These are phyloP conservation scores for Pycnomerus fuliginosus DNA, from an alignment of 2,888 invertebrate species.

Conservation along the genomic window DNA sequence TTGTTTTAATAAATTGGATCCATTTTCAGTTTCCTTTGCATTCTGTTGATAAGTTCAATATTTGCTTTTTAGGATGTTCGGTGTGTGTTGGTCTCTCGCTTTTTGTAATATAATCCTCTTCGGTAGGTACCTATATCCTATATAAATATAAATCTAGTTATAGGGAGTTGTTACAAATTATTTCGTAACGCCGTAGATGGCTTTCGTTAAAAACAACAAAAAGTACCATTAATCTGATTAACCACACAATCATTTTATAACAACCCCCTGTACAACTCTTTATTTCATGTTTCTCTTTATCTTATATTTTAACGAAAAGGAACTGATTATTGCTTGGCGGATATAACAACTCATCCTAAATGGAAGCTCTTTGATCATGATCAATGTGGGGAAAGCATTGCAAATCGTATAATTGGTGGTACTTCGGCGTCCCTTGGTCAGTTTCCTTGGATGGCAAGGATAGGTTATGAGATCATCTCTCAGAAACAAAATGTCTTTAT, in stretches of 20 bases:
- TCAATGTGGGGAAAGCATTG: constrained; percentile 58
- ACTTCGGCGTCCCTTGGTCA: constrained; percentile 60
- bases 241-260: not conserved
- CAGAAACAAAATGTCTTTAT: constrained; percentile 40
- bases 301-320: not conserved
- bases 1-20: too few species aligned
- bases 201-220: not conserved
- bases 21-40: too few species aligned
- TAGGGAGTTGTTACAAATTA: too few species aligned
- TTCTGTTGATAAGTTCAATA: too few species aligned
- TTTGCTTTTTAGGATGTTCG: too few species aligned
- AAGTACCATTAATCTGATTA: not conserved
- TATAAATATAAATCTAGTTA: too few species aligned
- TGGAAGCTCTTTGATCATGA: constrained; percentile 53
- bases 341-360: too few species aligned
- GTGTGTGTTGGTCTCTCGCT: too few species aligned
- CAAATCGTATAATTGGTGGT: constrained; percentile 66
- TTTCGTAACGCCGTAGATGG: constrained; percentile 21
- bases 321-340: too few species aligned
- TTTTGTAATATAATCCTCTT: too few species aligned
- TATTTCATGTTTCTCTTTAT: not conserved
- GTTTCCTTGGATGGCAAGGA: constrained; percentile 63
- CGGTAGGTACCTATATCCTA: too few species aligned
- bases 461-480: constrained; percentile 60
- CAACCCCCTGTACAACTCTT: not conserved